Evolutionary conservation across 2,797 vertebrate species (phyloP), one percentile per base, ranked within the genome.

Genomic region (Stomatorhinus walkeri): DNA sequence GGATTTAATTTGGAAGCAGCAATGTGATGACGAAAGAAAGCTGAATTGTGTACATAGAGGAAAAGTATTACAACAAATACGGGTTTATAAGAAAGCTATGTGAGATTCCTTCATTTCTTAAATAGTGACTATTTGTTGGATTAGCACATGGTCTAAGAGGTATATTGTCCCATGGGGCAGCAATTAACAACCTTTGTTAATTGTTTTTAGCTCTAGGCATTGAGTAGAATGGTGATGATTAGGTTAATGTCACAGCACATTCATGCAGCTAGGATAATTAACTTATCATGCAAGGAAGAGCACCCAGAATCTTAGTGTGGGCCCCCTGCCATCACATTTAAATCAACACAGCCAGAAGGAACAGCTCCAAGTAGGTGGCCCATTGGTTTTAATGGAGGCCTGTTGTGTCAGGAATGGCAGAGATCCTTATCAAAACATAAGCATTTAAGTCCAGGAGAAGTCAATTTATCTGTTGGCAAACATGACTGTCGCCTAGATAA

Each of bases 191-290:
- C 87, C 90, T 91, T 90, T 91, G 90, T 88, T 89, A 84, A 59
- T 84, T 16, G 51, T 52, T 16, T 89, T 87, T 90, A 87, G 88
- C 89, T 88, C 81, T 79, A 91, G 91, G 90, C 90, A 91, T 89
- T 88, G 88, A 91, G 90, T 81, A 72, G 87, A 90, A 88, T 89
- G 83, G 56, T 83, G 64, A 61, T 85, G 90, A 90, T 90, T 90
- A 90, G 91, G 90, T 91, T 94, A 92, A 93, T 92, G 92, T 93
- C 91, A 93, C 91, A 90, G 89, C 84, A 87, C 49, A 90, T 91
- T 91, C 89, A 91, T 91, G 87, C 88, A 89, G 90, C 68, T 89
- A 92, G 89, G 91, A 79, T 90, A 91, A 93, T 91, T 92, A 91
- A 92, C 90, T 76, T 85, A 90, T 92, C 87, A 88, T 87, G 88